Evolutionary conservation across 2,888 invertebrate genomes (phyloP), one percentile per base, ranked within the genome.

Genomic region (Axea sp.): DNA sequence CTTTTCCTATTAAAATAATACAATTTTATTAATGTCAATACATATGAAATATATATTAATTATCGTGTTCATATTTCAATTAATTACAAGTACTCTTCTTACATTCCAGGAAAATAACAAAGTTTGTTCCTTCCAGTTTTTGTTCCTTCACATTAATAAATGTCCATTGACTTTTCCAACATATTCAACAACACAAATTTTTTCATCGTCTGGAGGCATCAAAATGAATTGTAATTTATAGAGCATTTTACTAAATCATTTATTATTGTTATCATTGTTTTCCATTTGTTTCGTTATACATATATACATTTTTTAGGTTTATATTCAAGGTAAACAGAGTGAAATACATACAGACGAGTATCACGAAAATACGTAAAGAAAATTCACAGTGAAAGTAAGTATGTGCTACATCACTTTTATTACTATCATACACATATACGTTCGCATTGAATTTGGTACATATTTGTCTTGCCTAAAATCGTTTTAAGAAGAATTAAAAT

Each of bases 191-290:
- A 22, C n/a, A 24, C 11, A n/a, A 35, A 33, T 59, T 59, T 47
- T 43, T 35, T n/a, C 5, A 15, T 22, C 14, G 33, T 47, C 35
- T 59, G 11, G 1, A 11, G 9, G 30, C 19, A 60, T 47, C 45
- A 35, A 45, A 35, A 59, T 59, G 59, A 59, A 47, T 60, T 45
- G 11, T 37, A 24, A 60, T 60, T 35, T 47, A 60, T 47, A 30
- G 31, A 41, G 24, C 33, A 15, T 26, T 64, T 51, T 51, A 64
- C 26, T 53, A 33, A 53, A 51, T 53, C 33, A 26, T 33, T 35
- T 22, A 53, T 43, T 53, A 51, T 53, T 33, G 53, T 37, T 53
- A 43, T 64, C 53, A 53, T 64, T 64, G 53, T 64, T 53, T 53
- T 64, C 19, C 45, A 45, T 53, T 64, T 64, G 51, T 51, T 51